Base-by-base conservation (phyloP, 2,113 vertebrate genomes). In the Nannospalax galili region DNA sequence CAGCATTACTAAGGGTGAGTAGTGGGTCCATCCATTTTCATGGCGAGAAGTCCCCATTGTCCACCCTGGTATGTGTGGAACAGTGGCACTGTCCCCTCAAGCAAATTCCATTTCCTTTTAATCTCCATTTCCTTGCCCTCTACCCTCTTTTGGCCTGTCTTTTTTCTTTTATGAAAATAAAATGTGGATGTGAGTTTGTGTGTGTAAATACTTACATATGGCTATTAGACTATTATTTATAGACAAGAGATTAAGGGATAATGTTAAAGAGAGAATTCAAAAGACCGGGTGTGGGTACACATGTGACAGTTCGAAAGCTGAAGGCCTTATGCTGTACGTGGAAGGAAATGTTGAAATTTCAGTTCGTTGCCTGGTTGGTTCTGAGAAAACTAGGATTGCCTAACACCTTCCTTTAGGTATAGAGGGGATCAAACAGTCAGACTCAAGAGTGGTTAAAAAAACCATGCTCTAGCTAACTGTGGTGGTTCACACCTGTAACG, bases 311-410 rank as follows among this genome's bases (percentile, higher is more conserved):
- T 74, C 73, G 67, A 56, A 64, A 45, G 14, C 32, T 5, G 0
- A 48, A 60, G 70, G 35, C 26, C 70, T 78, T 37, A 65, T 67
- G 32, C 32, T 42, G 0, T 58, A 72, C 62, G 35, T 40, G 22
- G 52, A 42, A 79, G 70, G 80, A 77, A 88, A 84, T 40, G 35
- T 17, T 81, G 45, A 67, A 40, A 84, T 73, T 70, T 77, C 70
- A 85, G 26, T 65, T 84, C 65, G 17, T 30, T 67, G 52, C 24
- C 32, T 11, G 26, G 28, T 70, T 64, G 45, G 58, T 72, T 81
- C 20, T 69, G 26, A 74, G 85, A 32, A 94, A 72, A 84, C 19
- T 2, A 72, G 45, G 73, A 75, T 93, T 93, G 45, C 72, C 45
- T 56, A 88, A 93, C 40, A 3, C 22, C 5, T 90, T 90, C 74